Percentiles rank a stretch among this genome's conserved stretches.
Evolutionary conservation across 2,797 vertebrate genomes (phyloP).

Genomic region (Urophycis tenuis): DNA sequence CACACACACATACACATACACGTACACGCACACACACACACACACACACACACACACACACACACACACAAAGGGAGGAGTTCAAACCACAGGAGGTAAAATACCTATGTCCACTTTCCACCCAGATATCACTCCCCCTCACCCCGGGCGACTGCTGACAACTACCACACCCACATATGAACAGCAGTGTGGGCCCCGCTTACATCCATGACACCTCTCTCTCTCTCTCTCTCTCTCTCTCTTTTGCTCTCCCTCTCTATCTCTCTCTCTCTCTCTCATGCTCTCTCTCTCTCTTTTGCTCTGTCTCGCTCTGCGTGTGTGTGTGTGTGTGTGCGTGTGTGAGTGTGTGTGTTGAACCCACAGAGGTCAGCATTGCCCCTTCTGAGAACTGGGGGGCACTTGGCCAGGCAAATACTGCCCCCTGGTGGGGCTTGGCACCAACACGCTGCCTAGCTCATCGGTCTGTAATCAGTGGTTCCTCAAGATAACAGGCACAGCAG

Average conservation of each 20-base stretch:
- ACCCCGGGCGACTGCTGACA: conserved; percentile 10
- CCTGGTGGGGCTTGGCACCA: conserved; percentile 71
- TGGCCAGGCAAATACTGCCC: conserved; percentile 77
- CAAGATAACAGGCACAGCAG: conserved; percentile 42
- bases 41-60: conserved; percentile 15
- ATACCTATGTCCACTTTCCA: conserved; percentile 12
- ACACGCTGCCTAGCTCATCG: conserved; percentile 38
- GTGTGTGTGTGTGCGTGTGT: conserved; percentile 36
- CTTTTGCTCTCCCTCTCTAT: conserved; percentile 11
- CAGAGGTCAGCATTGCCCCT: conserved; percentile 56
- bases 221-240: conserved; percentile 13
- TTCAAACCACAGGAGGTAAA: conserved; percentile 4
- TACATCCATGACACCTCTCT: conserved; percentile 16
- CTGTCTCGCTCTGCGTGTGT: conserved; percentile 22
- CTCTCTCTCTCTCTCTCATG: conserved; percentile 8
- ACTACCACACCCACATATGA: not conserved
- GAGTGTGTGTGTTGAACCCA: conserved; percentile 61
- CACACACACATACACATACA: conserved; percentile 8
- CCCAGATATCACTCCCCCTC: conserved; percentile 8
- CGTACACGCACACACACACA: not conserved
- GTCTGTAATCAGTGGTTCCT: conserved; percentile 25
- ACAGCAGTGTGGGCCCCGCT: conserved; percentile 4
- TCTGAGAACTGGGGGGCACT: conserved; percentile 43
- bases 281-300: conserved; percentile 8
- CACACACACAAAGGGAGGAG: conserved; percentile 4